phyloP scores from a whole-genome alignment of 2,797 vertebrate genomes.

The Tangara arthus region DNA sequence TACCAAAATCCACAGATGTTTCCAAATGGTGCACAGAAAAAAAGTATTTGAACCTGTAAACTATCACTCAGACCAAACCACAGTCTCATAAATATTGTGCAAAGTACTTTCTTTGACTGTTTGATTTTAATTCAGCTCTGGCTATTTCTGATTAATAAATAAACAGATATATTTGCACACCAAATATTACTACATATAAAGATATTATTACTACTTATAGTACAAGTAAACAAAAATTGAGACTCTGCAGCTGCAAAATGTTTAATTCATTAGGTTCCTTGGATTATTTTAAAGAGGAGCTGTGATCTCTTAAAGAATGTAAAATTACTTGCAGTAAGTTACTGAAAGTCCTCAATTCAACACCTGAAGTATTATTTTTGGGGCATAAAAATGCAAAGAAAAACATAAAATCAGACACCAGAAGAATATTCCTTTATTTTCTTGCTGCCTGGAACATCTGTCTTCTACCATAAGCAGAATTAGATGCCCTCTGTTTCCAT shows the following conservation, averaged over 20 bases:
- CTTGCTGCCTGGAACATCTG: constrained; percentile 32
- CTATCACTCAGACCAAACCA: neutral
- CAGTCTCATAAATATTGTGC: neutral
- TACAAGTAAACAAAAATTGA: constrained; percentile 10
- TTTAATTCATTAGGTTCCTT: constrained; percentile 11
- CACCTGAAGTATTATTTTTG: constrained; percentile 21
- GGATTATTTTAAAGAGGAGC: neutral
- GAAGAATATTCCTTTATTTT: constrained; percentile 38
- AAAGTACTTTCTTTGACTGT: neutral
- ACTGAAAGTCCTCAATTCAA: neutral
- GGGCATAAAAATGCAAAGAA: constrained; percentile 37
- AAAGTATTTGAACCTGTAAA: neutral
- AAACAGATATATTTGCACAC: neutral
- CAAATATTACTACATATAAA: neutral
- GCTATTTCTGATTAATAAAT: neutral
- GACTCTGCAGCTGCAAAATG: neutral
- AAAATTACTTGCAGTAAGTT: constrained; percentile 26
- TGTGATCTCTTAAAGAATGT: neutral
- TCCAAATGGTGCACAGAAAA: neutral
- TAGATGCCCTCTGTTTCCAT: constrained; percentile 3
- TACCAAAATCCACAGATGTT: neutral
- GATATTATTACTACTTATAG: neutral
- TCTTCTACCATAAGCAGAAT: constrained; percentile 29
- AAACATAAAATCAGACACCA: constrained; percentile 5
- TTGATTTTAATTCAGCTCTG: neutral